phyloP scores from a whole-genome alignment of 2,113 vertebrate genomes.

The Galbula dea region DNA sequence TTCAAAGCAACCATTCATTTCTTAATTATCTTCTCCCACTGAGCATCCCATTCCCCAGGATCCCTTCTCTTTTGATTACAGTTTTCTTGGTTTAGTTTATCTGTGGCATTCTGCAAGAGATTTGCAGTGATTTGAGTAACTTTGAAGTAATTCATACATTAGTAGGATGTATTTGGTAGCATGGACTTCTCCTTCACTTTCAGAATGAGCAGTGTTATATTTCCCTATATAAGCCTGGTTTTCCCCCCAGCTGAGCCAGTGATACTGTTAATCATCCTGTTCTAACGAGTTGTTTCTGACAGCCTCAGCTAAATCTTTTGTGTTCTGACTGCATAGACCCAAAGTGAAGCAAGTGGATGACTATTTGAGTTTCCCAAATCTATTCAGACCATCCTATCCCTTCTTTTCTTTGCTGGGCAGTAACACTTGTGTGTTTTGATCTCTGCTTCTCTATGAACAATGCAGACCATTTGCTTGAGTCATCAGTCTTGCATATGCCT shows the following conservation, averaged over 20 bases:
- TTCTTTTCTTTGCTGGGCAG: not conserved
- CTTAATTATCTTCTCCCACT: conserved; percentile 21
- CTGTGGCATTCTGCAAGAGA: not conserved
- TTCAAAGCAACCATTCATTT: conserved; percentile 28
- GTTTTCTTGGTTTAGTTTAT: not conserved
- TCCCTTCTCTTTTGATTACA: not conserved
- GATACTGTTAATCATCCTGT: not conserved
- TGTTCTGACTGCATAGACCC: not conserved
- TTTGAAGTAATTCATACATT: not conserved
- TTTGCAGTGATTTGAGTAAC: not conserved
- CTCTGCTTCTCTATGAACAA: not conserved
- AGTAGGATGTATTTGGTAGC: not conserved
- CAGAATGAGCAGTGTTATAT: not conserved
- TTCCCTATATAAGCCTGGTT: not conserved
- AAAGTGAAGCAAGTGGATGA: not conserved
- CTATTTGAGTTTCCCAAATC: not conserved
- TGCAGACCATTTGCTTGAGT: too few relatives aligned
- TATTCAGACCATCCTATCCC: not conserved
- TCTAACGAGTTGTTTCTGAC: not conserved
- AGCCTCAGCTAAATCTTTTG: not conserved
- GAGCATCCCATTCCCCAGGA: not conserved
- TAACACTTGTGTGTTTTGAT: not conserved
- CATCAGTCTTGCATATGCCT: too few relatives aligned
- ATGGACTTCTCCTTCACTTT: not conserved
- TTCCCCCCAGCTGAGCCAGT: not conserved